phyloP scores from a whole-genome alignment of 2,888 invertebrate species.

The Caenorhabditis zanzibari region DNA sequence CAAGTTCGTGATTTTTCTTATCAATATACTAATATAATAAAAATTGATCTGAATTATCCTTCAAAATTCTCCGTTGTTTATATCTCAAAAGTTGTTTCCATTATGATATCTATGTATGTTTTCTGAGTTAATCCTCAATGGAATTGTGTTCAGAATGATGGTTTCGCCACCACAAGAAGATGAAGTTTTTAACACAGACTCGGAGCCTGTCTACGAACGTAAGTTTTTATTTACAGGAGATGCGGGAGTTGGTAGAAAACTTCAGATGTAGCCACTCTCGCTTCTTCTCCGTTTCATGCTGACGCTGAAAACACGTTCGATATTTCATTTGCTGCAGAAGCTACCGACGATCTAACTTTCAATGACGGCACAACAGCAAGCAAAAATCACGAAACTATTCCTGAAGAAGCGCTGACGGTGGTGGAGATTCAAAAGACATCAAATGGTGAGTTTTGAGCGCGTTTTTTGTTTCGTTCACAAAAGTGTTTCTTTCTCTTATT shows the following conservation, averaged over 20 bases:
- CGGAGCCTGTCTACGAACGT: slow-evolving; percentile 51
- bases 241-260: slow-evolving; percentile 20
- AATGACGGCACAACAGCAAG: slow-evolving; percentile 3
- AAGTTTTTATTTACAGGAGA: slow-evolving; percentile 14
- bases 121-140: not conserved
- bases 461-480: no score
- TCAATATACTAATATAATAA: not conserved
- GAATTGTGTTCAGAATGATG: slow-evolving; percentile 39
- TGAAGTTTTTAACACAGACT: slow-evolving; percentile 15
- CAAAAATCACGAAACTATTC: slow-evolving; percentile 1
- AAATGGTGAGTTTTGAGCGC: slow-evolving; percentile 45
- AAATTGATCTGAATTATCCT: not conserved
- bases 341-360: slow-evolving; percentile 47
- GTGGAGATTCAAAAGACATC: slow-evolving; percentile 69
- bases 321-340: slow-evolving; percentile 68
- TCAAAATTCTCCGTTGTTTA: not conserved
- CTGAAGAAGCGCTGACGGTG: slow-evolving; percentile 55
- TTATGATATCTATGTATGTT: not conserved
- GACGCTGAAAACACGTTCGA: slow-evolving; percentile 51
- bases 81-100: slow-evolving; percentile 2
- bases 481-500: not conserved
- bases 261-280: slow-evolving; percentile 52
- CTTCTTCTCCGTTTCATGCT: slow-evolving; percentile 53
- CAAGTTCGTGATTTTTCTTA: not conserved
- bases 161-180: slow-evolving; percentile 47